Evolutionary conservation across 1,140 invertebrate genomes (phyloP).

Genomic region (Heliconius melpomene): DNA sequence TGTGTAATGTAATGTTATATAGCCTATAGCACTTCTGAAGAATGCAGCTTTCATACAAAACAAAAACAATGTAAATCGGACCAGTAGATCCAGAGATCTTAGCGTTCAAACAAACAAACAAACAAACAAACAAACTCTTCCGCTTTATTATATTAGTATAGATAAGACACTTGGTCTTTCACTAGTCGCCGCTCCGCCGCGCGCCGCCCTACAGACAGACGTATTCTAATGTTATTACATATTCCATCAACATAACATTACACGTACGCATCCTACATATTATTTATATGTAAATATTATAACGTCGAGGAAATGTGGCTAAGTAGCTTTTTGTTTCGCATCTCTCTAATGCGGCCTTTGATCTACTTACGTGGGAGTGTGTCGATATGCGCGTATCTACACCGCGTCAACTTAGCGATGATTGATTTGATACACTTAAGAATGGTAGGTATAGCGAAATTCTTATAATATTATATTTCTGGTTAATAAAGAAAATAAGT

Average conservation of each 20-base stretch:
- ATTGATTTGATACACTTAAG: conserved; percentile 30
- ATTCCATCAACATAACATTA: conserved; percentile 7
- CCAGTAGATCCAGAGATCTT: too few relatives aligned
- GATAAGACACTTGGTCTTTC: not conserved
- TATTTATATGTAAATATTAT: conserved; percentile 17
- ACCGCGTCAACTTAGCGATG: conserved; percentile 36
- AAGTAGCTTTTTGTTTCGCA: conserved; percentile 27
- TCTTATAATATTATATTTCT: too few relatives aligned
- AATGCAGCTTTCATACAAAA: too few relatives aligned
- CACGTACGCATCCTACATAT: not conserved
- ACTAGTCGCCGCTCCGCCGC: too few relatives aligned
- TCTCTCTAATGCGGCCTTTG: conserved; percentile 25
- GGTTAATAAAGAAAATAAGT: too few relatives aligned
- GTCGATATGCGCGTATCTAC: not conserved
- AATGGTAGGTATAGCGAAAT: too few relatives aligned
- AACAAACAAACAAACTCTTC: too few relatives aligned
- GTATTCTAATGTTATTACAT: not conserved
- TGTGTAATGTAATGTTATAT: too few relatives aligned
- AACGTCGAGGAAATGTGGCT: conserved; percentile 4
- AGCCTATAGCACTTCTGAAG: too few relatives aligned
- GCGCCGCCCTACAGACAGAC: not conserved
- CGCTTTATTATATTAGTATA: too few relatives aligned
- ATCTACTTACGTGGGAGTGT: conserved; percentile 2
- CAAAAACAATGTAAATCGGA: too few relatives aligned
- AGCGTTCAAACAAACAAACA: too few relatives aligned